Base-by-base conservation (phyloP, 2,797 vertebrate genomes). In the Vultur gryphus region DNA sequence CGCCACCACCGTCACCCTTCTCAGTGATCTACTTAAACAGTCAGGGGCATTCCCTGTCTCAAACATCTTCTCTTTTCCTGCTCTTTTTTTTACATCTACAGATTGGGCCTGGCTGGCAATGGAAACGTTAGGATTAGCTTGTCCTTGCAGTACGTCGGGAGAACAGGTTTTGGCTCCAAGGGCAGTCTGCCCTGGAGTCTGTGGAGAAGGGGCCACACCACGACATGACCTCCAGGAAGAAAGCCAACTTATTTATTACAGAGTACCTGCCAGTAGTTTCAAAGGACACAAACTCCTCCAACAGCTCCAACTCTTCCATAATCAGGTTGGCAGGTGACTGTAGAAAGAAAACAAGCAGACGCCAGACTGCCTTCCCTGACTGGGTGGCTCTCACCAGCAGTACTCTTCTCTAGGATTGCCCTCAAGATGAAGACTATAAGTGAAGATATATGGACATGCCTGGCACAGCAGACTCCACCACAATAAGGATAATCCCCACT, bases 51-150 rank as follows among this genome's bases (percentile, higher is more conserved):
- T 69, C 4, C 17, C 21, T 26, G 5, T 41, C 46, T 82, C 35
- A 72, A 62, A 70, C 9, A n/a, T 28, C 16, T 62, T 52, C 14
- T 51, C 25, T 64, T 84, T 89, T 43, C 16, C 7, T 64, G 12
- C 0, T 2, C 24, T 35, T 57, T 18, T 43, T 80, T 61, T 55
- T 6, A 29, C 0, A 1, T 39, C 13, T 55, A 4, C 13, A 7
- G 20, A 29, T 46, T 49, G 7, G 5, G 7, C 7, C 67, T 77
- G 55, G 13, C 37, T 64, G 23, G 19, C 31, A 75, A 39, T n/a
- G 15, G 41, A 64, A 80, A 59, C 26, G 13, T 49, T 41, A n/a
- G 35, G 33, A 92, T 84, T 48, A 90, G 11, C 16, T 70, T 43
- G 51, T 67, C 20, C 23, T 82, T 59, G n/a, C 43, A 71, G 25